Conservation (phyloP, 2,113 vertebrate species). For the Xiphias gladius region DNA sequence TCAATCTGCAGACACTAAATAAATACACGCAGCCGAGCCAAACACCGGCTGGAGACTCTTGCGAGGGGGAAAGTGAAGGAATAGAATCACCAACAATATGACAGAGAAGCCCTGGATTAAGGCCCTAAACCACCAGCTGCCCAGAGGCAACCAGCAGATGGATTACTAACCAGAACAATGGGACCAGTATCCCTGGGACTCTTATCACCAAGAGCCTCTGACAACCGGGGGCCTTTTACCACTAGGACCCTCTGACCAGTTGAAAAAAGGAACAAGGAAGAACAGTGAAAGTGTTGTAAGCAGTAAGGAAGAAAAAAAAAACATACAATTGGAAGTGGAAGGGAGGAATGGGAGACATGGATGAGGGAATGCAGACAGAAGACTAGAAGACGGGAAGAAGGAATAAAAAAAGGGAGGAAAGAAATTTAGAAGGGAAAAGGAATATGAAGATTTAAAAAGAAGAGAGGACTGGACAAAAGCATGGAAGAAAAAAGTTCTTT, state of each 20-base stretch:
- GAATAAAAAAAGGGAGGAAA: neutral
- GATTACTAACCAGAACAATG: neutral
- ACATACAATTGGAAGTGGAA: neutral
- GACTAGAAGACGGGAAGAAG: neutral
- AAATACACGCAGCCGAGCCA: slow-evolving; percentile 46
- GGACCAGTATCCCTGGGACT: neutral
- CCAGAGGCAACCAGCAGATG: neutral
- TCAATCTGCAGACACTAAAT: slow-evolving; percentile 73
- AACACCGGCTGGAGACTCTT: slow-evolving; percentile 40
- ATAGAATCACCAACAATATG: neutral
- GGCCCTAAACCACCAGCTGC: neutral
- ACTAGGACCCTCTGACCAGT: neutral
- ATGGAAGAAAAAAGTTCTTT: neutral
- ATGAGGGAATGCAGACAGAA: neutral
- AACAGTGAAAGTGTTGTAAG: neutral
- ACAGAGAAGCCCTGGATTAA: slow-evolving; percentile 22
- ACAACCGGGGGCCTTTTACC: neutral
- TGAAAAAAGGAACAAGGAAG: neutral
- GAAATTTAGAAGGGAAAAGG: neutral
- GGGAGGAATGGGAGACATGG: neutral
- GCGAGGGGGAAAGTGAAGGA: slow-evolving; percentile 7
- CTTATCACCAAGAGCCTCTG: neutral
- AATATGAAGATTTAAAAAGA: no score
- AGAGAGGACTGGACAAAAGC: no score
- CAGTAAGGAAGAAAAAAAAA: neutral